Percentiles rank a stretch among this genome's conserved stretches.
Conservation (phyloP, 2,797 vertebrate species). For the Picus viridis region DNA sequence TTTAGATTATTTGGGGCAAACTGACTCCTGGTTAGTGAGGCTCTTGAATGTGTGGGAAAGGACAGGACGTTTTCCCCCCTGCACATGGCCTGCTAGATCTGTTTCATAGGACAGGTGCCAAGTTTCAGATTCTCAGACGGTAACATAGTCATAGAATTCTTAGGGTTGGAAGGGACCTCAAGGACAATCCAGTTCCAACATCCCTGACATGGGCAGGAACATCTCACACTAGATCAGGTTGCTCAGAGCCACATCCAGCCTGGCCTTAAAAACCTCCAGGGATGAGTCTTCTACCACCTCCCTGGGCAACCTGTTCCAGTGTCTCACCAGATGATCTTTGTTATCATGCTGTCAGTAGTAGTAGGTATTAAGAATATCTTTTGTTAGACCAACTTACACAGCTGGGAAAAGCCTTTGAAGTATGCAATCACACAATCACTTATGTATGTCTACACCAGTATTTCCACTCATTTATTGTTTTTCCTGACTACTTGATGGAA, state of each 20-base stretch:
- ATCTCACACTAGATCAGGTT: no score
- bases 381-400: not conserved
- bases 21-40: not conserved
- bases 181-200: no score
- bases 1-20: not conserved
- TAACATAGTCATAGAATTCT: no score
- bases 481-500: not conserved
- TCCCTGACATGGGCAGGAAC: no score
- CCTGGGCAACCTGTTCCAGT: no score
- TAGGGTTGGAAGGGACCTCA: no score
- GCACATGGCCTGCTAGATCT: not conserved
- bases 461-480: not conserved
- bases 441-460: not conserved
- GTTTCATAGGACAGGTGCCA: not conserved
- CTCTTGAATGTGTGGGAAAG: not conserved
- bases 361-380: not conserved
- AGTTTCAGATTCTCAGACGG: not conserved
- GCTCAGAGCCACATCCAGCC: no score
- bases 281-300: no score
- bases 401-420: not conserved
- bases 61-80: not conserved
- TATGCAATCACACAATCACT: accelerated
- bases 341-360: accelerated
- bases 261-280: no score
- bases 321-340: not conserved